phyloP scores from a whole-genome alignment of 2,113 vertebrate genomes.

The Oophaga pumilio region DNA sequence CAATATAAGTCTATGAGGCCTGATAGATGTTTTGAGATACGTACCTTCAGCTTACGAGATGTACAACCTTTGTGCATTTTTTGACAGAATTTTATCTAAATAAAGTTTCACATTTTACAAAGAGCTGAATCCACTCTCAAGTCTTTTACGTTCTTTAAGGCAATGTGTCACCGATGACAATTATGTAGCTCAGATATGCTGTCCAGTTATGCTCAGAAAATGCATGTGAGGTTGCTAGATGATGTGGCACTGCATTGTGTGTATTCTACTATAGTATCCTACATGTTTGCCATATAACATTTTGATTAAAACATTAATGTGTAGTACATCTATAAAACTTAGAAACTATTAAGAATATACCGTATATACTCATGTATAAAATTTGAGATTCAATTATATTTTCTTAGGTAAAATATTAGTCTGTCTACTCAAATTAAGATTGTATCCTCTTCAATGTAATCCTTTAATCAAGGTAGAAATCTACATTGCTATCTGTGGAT shows the following conservation, averaged over 20 bases:
- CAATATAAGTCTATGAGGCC: too few relatives aligned
- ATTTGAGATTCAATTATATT: background rate
- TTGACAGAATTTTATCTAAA: too few relatives aligned
- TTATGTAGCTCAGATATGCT: background rate
- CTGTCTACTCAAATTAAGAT: background rate
- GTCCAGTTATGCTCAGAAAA: background rate
- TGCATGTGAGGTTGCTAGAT: background rate
- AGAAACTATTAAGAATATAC: too few relatives aligned
- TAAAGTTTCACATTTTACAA: too few relatives aligned
- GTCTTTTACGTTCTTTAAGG: too few relatives aligned
- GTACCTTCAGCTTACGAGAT: too few relatives aligned
- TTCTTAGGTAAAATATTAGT: background rate
- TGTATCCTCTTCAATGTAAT: background rate
- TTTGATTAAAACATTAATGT: background rate
- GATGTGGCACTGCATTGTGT: background rate
- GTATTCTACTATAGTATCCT: background rate
- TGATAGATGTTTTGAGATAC: too few relatives aligned
- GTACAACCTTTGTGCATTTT: too few relatives aligned
- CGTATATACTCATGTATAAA: too few relatives aligned
- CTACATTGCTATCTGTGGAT: background rate
- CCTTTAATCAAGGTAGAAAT: background rate
- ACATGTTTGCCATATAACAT: background rate
- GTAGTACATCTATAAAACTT: background rate
- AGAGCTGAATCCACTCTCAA: too few relatives aligned
- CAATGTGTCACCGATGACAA: background rate